Evolutionary conservation across 2,797 vertebrate genomes (phyloP).

Genomic region (Cygnus olor): DNA sequence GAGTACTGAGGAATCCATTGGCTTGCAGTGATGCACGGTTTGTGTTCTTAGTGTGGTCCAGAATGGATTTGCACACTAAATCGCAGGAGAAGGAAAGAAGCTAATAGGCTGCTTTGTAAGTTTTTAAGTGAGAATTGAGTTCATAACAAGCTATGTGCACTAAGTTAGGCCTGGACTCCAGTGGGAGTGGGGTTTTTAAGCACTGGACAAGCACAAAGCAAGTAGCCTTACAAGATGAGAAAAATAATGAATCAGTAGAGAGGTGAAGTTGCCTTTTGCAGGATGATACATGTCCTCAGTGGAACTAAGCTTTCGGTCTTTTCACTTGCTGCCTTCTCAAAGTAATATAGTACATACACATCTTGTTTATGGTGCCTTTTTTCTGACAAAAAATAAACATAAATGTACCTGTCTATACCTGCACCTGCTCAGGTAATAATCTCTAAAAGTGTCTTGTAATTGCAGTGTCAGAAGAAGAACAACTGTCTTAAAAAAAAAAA

Average conservation of each 20-base stretch:
- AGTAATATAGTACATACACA: not conserved
- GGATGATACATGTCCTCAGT: not conserved
- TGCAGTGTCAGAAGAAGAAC: not conserved
- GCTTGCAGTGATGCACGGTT: slow-evolving; percentile 57
- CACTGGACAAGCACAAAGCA: not conserved
- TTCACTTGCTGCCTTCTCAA: not conserved
- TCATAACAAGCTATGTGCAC: not conserved
- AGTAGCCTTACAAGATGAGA: not conserved
- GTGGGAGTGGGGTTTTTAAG: not conserved
- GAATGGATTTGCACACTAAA: slow-evolving; percentile 43
- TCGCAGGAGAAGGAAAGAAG: not conserved
- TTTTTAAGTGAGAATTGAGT: not conserved
- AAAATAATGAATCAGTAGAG: not conserved
- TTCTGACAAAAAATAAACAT: not conserved
- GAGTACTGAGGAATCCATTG: slow-evolving; percentile 68
- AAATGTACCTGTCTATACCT: not conserved
- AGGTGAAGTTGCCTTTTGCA: not conserved
- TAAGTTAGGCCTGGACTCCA: not conserved
- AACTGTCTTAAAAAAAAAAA: not conserved
- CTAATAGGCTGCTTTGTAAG: not conserved
- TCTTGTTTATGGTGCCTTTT: not conserved
- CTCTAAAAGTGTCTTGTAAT: not conserved
- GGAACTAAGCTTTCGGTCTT: not conserved
- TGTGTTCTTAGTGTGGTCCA: slow-evolving; percentile 48
- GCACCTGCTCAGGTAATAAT: not conserved